Percentiles rank a stretch among this genome's conserved stretches.
These are phyloP conservation scores for Opisthograptis luteolata DNA, from an alignment of 2,888 invertebrate genomes.

Conservation along the genomic window DNA sequence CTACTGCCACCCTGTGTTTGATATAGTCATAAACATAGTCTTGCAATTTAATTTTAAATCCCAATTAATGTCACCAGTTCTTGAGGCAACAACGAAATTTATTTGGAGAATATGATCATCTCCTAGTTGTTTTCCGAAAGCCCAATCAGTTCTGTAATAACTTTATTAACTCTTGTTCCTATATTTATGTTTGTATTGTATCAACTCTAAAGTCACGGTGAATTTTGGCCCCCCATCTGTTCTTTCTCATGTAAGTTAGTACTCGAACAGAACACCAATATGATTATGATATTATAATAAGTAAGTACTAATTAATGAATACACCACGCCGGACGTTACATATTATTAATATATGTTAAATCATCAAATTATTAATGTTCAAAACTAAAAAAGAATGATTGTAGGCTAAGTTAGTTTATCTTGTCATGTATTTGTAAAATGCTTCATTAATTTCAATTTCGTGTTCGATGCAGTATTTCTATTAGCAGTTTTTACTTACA, in stretches of 20 bases:
- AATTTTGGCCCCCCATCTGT: constrained; percentile 34
- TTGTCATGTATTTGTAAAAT: constrained; percentile 32
- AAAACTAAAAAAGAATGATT: constrained; percentile 41
- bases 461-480: constrained; percentile 38
- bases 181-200: not conserved
- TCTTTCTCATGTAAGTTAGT: constrained; percentile 49
- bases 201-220: not conserved
- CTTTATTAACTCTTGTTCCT: not conserved
- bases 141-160: not conserved
- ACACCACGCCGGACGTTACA: constrained; percentile 57
- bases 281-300: constrained; percentile 56
- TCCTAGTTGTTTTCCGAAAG: not conserved
- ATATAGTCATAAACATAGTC: constrained; percentile 53
- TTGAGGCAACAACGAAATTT: not conserved
- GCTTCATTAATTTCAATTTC: constrained; percentile 23
- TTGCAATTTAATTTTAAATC: constrained; percentile 60
- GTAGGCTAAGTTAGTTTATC: constrained; percentile 49
- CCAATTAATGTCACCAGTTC: constrained; percentile 11
- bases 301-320: constrained; percentile 57
- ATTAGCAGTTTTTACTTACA: constrained; percentile 27
- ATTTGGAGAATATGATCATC: not conserved
- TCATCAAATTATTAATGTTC: constrained; percentile 51
- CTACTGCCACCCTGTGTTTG: constrained; percentile 55
- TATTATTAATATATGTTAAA: constrained; percentile 46
- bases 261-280: constrained; percentile 50